Percentiles rank a stretch among this genome's conserved stretches.
phyloP scores from a whole-genome alignment of 2,797 vertebrate species.

The Acipenser ruthenus region DNA sequence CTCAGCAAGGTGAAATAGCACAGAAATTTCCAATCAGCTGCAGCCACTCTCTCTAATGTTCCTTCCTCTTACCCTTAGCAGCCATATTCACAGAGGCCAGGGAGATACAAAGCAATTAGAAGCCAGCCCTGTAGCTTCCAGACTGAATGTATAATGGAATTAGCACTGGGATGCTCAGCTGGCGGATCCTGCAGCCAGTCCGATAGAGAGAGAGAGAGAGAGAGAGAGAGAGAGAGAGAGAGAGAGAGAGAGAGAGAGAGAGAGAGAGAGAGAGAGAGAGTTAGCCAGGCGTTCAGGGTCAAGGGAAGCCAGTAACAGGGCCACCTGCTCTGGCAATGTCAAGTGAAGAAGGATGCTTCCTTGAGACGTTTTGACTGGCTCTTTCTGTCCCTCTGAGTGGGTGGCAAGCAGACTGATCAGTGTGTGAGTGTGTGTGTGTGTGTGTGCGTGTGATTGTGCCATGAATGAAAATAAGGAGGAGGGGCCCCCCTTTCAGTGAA shows the following conservation, averaged over 20 bases:
- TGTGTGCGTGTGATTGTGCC: constrained; percentile 52
- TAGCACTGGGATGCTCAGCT: constrained; percentile 45
- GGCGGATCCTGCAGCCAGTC: constrained; percentile 48
- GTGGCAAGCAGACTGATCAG: constrained; percentile 5
- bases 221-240: constrained; percentile 13
- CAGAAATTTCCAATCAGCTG: constrained; percentile 16
- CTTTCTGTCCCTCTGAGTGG: constrained; percentile 4
- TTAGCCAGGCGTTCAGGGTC: constrained; percentile 14
- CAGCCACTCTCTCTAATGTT: constrained; percentile 44
- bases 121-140: constrained; percentile 66
- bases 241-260: constrained; percentile 23
- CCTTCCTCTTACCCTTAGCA: constrained; percentile 56
- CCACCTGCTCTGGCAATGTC: constrained; percentile 40
- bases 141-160: constrained; percentile 70
- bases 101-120: constrained; percentile 75
- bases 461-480: constrained; percentile 64
- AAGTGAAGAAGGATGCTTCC: constrained; percentile 17
- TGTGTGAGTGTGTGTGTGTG: constrained; percentile 19
- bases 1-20: constrained; percentile 21
- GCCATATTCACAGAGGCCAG: constrained; percentile 60
- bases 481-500: constrained; percentile 7
- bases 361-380: constrained; percentile 13
- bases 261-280: constrained; percentile 19
- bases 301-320: constrained; percentile 21
- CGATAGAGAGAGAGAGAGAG: constrained; percentile 23